phyloP scores from a whole-genome alignment of 2,888 invertebrate genomes.

The Thecophora atra region DNA sequence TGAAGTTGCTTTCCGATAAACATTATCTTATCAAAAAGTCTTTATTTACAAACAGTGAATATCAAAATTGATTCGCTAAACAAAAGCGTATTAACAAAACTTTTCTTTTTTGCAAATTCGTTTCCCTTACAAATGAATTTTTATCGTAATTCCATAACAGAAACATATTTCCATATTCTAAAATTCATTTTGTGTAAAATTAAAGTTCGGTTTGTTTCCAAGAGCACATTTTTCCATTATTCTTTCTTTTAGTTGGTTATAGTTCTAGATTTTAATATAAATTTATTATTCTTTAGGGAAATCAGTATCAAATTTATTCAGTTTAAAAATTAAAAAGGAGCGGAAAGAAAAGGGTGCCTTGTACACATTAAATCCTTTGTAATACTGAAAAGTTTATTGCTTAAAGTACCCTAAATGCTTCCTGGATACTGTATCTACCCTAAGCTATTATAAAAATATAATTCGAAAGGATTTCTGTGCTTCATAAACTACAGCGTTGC shows the following conservation, averaged over 20 bases:
- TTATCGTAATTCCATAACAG: too few species aligned
- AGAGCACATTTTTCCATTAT: not conserved
- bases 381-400: too few species aligned
- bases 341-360: not conserved
- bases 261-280: not conserved
- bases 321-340: not conserved
- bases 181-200: too few species aligned
- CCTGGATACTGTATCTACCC: constrained; percentile 7
- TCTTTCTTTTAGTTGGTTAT: not conserved
- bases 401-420: not conserved
- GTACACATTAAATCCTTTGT: not conserved
- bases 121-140: too few species aligned
- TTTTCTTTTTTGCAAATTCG: too few species aligned
- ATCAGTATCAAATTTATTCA: not conserved
- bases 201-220: too few species aligned
- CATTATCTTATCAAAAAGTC: too few species aligned
- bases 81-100: too few species aligned
- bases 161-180: too few species aligned
- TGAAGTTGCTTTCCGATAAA: too few species aligned
- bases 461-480: not conserved
- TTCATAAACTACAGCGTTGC: constrained; percentile 1
- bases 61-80: too few species aligned
- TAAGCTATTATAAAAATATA: constrained; percentile 13
- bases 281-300: constrained; percentile 8
- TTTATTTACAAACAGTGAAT: too few species aligned